These are phyloP conservation scores for Recurvirostra avosetta DNA, from an alignment of 2,113 vertebrate species.

Conservation along the genomic window DNA sequence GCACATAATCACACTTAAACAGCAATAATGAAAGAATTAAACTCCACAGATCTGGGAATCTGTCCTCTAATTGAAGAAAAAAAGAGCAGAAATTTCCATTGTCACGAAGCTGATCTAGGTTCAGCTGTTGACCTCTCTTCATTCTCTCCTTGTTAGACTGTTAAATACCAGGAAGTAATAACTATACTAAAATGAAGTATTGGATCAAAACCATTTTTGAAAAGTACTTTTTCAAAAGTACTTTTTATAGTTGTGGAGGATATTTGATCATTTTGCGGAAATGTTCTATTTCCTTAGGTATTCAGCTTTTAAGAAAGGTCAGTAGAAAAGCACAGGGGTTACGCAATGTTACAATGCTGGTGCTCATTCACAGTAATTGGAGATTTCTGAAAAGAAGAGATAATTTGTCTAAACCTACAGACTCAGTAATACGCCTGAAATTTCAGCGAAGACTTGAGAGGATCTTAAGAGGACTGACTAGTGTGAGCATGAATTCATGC, in stretches of 20 bases:
- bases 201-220: slow-evolving; percentile 16
- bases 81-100: slow-evolving; percentile 33
- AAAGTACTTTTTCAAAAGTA: not conserved
- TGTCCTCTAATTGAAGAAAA: slow-evolving; percentile 1
- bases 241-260: slow-evolving; percentile 7
- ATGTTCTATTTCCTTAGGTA: slow-evolving; percentile 37
- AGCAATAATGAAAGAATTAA: slow-evolving; percentile 49
- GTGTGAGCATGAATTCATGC: not conserved
- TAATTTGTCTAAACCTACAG: slow-evolving; percentile 7
- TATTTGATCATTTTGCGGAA: slow-evolving; percentile 3
- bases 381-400: slow-evolving; percentile 19
- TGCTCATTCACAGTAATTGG: slow-evolving; percentile 24
- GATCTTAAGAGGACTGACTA: not conserved
- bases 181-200: slow-evolving; percentile 21
- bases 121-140: slow-evolving; percentile 37
- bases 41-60: not conserved
- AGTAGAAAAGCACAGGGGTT: slow-evolving; percentile 9
- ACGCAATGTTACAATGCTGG: not conserved
- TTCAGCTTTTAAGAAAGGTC: slow-evolving; percentile 31
- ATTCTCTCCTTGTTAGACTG: slow-evolving; percentile 36
- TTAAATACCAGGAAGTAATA: slow-evolving; percentile 52
- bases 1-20: slow-evolving; percentile 12
- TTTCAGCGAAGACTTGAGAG: not conserved
- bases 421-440: slow-evolving; percentile 1
- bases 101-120: slow-evolving; percentile 39